Conservation (phyloP, 2,797 vertebrate genomes). For the Eulemur albifrons region DNA sequence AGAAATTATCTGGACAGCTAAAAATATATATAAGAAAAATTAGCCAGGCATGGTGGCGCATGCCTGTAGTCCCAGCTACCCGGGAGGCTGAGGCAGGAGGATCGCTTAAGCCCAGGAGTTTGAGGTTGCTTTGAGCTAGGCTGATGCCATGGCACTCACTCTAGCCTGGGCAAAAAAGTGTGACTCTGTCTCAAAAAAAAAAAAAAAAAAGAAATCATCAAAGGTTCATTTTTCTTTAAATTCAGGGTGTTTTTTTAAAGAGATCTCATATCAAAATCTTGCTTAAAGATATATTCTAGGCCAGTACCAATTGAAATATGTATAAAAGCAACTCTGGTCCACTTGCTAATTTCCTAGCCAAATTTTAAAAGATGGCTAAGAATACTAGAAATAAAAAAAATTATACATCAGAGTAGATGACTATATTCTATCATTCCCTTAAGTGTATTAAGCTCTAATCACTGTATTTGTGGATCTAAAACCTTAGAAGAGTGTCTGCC, state of each 20-base stretch:
- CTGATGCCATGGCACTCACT: too few relatives aligned
- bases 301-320: not conserved
- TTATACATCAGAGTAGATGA: not conserved
- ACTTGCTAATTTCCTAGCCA: not conserved
- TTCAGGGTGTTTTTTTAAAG: not conserved
- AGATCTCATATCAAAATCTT: not conserved
- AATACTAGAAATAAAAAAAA: not conserved
- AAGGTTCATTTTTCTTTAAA: constrained; percentile 26
- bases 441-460: not conserved
- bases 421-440: not conserved
- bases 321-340: not conserved
- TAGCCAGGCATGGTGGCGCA: too few relatives aligned
- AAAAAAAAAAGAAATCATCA: not conserved
- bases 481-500: not conserved
- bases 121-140: too few relatives aligned
- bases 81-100: too few relatives aligned
- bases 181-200: too few relatives aligned
- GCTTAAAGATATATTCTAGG: not conserved
- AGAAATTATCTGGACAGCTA: too few relatives aligned
- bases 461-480: not conserved
- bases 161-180: too few relatives aligned
- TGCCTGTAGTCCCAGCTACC: too few relatives aligned
- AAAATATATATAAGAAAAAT: too few relatives aligned
- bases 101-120: too few relatives aligned
- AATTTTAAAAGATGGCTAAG: not conserved